These are phyloP conservation scores for Anguilla anguilla DNA, from an alignment of 2,797 vertebrate species.

Conservation along the genomic window DNA sequence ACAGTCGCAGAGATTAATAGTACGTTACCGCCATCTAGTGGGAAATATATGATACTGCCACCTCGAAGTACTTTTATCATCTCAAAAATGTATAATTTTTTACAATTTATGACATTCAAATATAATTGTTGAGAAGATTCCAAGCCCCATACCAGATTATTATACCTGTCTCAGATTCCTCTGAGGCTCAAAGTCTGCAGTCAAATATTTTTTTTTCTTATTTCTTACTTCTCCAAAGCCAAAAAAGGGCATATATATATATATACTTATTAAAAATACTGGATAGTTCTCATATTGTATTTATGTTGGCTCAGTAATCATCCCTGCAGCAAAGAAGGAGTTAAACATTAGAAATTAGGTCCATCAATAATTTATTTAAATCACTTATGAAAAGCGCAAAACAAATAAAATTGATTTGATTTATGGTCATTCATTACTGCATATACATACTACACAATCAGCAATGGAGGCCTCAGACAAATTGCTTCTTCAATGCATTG, in stretches of 20 bases:
- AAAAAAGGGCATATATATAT: neutral
- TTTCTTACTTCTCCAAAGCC: neutral
- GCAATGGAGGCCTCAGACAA: neutral
- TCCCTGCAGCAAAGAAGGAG: neutral
- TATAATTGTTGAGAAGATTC: neutral
- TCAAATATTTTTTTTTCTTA: neutral
- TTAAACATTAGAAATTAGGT: neutral
- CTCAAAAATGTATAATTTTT: too few species aligned
- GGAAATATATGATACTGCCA: neutral
- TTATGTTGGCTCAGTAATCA: neutral
- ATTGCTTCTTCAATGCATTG: neutral
- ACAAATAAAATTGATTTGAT: neutral
- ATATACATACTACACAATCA: neutral
- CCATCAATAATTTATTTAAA: neutral
- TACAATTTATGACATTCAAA: neutral
- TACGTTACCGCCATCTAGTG: neutral
- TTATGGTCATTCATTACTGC: neutral
- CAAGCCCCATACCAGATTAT: too few species aligned
- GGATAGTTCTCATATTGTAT: neutral
- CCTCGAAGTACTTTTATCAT: neutral
- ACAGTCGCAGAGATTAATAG: neutral
- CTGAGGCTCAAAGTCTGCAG: neutral
- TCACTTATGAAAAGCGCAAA: neutral
- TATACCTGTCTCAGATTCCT: too few species aligned
- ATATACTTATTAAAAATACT: neutral